Conservation (phyloP, 2,113 vertebrate species). For the Hippocampus abdominalis region DNA sequence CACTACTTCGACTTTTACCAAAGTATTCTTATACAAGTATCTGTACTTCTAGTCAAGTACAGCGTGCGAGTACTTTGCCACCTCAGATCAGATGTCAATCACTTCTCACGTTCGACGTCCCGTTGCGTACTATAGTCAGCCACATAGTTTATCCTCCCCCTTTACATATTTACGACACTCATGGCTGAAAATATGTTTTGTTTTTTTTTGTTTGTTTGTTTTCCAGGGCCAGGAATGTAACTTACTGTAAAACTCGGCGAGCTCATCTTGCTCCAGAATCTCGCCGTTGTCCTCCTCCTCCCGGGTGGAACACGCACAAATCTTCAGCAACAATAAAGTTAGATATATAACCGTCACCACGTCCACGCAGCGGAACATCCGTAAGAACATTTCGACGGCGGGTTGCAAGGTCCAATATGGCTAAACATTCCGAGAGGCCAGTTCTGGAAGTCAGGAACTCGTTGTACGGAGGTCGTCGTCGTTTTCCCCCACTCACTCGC, state of each 20-base stretch:
- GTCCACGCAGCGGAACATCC: constrained; percentile 18
- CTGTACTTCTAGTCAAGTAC: not conserved
- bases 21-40: not conserved
- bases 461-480: constrained; percentile 2
- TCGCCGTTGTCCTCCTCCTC: constrained; percentile 53
- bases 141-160: not conserved
- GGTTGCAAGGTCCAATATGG: constrained; percentile 15
- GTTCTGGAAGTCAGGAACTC: constrained; percentile 5
- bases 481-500: constrained; percentile 4
- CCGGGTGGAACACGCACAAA: constrained; percentile 45
- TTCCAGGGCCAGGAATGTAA: constrained; percentile 8
- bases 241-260: constrained; percentile 72
- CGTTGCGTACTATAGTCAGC: not conserved
- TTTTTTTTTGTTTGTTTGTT: not conserved
- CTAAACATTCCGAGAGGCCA: constrained; percentile 54
- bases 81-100: constrained; percentile 1
- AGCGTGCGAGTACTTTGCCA: not conserved
- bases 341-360: constrained; percentile 39
- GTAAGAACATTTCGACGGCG: constrained; percentile 62
- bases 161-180: not conserved
- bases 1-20: not conserved
- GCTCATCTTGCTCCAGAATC: constrained; percentile 52
- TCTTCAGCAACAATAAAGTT: constrained; percentile 37
- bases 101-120: not conserved
- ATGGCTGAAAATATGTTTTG: not conserved